These are phyloP conservation scores for Betta splendens DNA, from an alignment of 2,797 vertebrate species.

Conservation along the genomic window DNA sequence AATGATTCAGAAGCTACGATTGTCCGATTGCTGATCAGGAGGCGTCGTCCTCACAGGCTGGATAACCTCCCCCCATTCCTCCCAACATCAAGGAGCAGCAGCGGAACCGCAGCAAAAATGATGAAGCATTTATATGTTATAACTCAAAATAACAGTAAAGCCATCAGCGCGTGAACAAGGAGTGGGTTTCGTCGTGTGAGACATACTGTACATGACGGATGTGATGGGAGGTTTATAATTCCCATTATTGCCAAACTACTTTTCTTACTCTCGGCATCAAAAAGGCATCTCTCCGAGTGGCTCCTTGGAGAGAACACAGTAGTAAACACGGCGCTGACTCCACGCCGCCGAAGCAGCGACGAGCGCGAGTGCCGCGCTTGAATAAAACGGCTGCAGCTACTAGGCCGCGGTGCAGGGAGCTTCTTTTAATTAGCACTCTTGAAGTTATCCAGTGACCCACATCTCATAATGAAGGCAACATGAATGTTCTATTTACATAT, in stretches of 20 bases:
- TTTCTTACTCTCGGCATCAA: conserved; percentile 33
- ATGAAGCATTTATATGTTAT: conserved; percentile 2
- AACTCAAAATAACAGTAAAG: conserved; percentile 6
- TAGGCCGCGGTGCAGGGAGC: conserved; percentile 60
- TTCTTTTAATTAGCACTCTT: conserved; percentile 77
- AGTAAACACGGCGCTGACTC: conserved; percentile 34
- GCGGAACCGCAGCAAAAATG: conserved; percentile 6
- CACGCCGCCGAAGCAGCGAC: conserved; percentile 46
- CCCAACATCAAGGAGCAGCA: conserved; percentile 3
- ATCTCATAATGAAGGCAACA: conserved; percentile 79
- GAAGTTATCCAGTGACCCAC: conserved; percentile 78
- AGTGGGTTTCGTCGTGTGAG: conserved; percentile 3
- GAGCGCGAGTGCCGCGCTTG: conserved; percentile 38
- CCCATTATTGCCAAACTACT: conserved; percentile 34
- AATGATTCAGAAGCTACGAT: conserved; percentile 66
- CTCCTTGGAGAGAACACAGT: conserved; percentile 33
- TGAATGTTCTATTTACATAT: conserved; percentile 80
- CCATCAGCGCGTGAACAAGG: conserved; percentile 27
- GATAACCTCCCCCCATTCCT: conserved; percentile 60
- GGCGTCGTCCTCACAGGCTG: conserved; percentile 55
- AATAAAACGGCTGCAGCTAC: conserved; percentile 53
- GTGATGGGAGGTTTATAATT: conserved; percentile 23
- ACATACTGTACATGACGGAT: conserved; percentile 17
- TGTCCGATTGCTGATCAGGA: conserved; percentile 55
- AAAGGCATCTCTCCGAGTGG: conserved; percentile 27